Percentiles rank a stretch among this genome's conserved stretches.
These are phyloP conservation scores for Anhinga anhinga DNA, from an alignment of 2,113 vertebrate genomes.

Conservation along the genomic window DNA sequence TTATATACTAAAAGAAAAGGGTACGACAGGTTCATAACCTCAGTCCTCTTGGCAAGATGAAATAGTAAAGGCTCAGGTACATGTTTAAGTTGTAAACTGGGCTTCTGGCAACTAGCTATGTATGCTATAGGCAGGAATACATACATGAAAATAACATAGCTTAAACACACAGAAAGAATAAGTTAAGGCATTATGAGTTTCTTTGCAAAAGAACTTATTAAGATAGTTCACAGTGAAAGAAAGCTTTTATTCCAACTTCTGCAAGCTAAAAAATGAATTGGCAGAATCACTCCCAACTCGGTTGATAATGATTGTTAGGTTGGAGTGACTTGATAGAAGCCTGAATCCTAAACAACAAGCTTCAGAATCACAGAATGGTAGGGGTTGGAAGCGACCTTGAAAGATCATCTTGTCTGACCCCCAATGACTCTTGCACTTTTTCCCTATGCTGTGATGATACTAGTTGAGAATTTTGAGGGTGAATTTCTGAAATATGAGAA, in stretches of 20 bases:
- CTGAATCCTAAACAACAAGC: not conserved
- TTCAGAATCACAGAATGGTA: not conserved
- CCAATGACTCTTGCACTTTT: not conserved
- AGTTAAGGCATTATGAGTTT: not conserved
- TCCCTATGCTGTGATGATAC: not conserved
- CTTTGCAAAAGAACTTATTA: not conserved
- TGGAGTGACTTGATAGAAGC: not conserved
- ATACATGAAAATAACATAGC: not conserved
- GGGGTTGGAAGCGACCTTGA: too few relatives aligned
- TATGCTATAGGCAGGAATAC: not conserved
- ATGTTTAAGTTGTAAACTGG: not conserved
- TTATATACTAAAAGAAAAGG: not conserved
- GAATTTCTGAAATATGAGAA: not conserved
- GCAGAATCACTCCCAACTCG: not conserved
- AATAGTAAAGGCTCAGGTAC: not conserved
- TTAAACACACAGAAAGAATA: not conserved
- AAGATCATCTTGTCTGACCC: too few relatives aligned
- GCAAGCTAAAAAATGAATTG: not conserved
- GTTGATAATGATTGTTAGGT: not conserved
- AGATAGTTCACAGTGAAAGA: not conserved
- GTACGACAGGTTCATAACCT: not conserved
- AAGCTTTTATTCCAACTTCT: not conserved
- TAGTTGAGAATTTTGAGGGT: not conserved
- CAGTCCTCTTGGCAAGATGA: not conserved
- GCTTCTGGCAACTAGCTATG: not conserved